Conservation (phyloP, 2,797 vertebrate genomes). For the Sparus aurata region DNA sequence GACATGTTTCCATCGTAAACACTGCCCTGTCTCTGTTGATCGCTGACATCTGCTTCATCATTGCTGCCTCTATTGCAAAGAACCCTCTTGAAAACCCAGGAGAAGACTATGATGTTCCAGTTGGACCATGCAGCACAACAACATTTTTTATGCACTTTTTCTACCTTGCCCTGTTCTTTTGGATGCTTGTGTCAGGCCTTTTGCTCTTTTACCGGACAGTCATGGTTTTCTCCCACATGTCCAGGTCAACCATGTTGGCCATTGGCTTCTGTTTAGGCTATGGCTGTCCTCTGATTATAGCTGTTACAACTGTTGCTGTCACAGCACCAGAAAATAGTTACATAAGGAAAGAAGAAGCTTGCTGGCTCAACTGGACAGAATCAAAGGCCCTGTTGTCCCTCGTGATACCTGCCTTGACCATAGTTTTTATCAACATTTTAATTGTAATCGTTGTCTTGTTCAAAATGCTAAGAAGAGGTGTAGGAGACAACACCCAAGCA, state of each 20-base stretch:
- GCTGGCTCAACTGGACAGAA: constrained; percentile 92
- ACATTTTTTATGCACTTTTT: constrained; percentile 95
- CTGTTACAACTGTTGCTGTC: constrained; percentile 87
- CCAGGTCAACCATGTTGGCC: constrained; percentile 87
- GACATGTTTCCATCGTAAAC: constrained; percentile 92
- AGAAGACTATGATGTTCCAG: constrained; percentile 36
- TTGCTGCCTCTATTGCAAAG: constrained; percentile 77
- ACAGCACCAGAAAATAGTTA: constrained; percentile 86
- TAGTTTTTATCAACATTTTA: constrained; percentile 88
- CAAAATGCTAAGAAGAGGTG: constrained; percentile 89
- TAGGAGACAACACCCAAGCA: constrained; percentile 82
- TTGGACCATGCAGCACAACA: constrained; percentile 82
- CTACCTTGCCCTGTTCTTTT: constrained; percentile 94
- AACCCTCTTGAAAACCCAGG: constrained; percentile 52
- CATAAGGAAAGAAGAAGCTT: constrained; percentile 65
- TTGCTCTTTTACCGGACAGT: constrained; percentile 92
- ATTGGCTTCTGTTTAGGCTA: constrained; percentile 91
- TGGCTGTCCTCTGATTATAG: constrained; percentile 89
- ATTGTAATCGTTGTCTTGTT: constrained; percentile 88
- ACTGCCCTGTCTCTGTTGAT: constrained; percentile 90
- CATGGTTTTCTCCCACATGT: constrained; percentile 90
- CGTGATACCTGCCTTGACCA: constrained; percentile 87
- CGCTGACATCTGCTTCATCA: constrained; percentile 92
- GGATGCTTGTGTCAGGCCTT: constrained; percentile 93
- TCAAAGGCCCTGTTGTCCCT: constrained; percentile 90